These are phyloP conservation scores for Myxocyprinus asiaticus DNA, from an alignment of 2,113 vertebrate genomes.

Conservation along the genomic window DNA sequence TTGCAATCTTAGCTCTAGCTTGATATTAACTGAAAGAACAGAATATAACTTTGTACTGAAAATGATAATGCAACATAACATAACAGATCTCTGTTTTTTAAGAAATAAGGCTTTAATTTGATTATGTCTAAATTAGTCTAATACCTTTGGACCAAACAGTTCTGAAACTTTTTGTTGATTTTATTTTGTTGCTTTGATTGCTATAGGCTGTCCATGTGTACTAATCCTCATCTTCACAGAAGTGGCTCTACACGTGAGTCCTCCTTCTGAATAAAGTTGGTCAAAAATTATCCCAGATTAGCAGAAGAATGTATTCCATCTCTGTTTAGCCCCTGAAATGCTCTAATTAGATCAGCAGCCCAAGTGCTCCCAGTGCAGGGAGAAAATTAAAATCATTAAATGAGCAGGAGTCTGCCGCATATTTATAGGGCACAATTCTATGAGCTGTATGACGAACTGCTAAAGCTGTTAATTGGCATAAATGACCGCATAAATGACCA, in stretches of 20 bases:
- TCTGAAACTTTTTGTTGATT: too few species aligned
- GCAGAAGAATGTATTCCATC: slow-evolving; percentile 16
- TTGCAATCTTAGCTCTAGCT: too few species aligned
- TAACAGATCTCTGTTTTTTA: too few species aligned
- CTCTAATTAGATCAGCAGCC: slow-evolving; percentile 61
- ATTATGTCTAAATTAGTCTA: too few species aligned
- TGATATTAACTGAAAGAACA: too few species aligned
- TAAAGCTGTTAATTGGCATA: slow-evolving; percentile 52
- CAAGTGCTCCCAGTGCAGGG: slow-evolving; percentile 47
- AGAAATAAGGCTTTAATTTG: too few species aligned
- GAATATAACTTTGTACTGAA: too few species aligned
- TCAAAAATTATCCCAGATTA: slow-evolving; percentile 25
- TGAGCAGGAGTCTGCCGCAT: slow-evolving; percentile 13
- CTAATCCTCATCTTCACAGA: neutral
- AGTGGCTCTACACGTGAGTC: neutral
- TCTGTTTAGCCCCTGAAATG: slow-evolving; percentile 22
- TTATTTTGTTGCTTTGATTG: neutral
- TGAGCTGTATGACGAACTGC: slow-evolving; percentile 17
- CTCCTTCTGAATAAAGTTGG: neutral
- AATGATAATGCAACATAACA: too few species aligned
- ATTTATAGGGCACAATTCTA: slow-evolving; percentile 52
- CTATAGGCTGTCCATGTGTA: neutral
- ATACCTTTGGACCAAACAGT: too few species aligned
- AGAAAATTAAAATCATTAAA: slow-evolving; percentile 48
- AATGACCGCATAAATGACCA: slow-evolving; percentile 15